Conservation (phyloP, 2,113 vertebrate species). For the Xiphophorus maculatus region DNA sequence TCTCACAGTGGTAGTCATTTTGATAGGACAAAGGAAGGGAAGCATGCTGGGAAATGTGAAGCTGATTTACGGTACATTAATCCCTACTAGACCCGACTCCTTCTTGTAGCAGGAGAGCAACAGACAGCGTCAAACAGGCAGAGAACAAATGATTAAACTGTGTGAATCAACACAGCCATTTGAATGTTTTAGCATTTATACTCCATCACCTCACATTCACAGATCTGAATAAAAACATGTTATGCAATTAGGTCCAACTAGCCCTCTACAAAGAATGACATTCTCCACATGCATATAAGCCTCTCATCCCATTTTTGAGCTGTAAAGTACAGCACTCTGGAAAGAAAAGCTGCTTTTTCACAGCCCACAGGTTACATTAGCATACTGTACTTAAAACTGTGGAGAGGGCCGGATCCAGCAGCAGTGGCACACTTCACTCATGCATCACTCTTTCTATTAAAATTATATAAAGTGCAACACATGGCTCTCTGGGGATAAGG, state of each 20-base stretch:
- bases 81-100: slow-evolving; percentile 58
- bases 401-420: slow-evolving; percentile 32
- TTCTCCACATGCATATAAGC: neutral
- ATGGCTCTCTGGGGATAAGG: neutral
- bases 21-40: neutral
- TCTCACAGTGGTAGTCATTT: neutral
- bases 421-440: slow-evolving; percentile 39
- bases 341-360: slow-evolving; percentile 17
- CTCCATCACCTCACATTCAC: neutral
- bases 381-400: slow-evolving; percentile 41
- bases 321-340: neutral
- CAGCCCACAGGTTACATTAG: slow-evolving; percentile 44
- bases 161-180: neutral
- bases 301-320: neutral
- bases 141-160: neutral
- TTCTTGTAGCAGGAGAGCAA: slow-evolving; percentile 53
- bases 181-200: neutral
- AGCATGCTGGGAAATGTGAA: slow-evolving; percentile 29
- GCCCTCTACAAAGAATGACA: neutral
- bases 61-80: slow-evolving; percentile 68
- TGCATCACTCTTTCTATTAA: slow-evolving; percentile 36
- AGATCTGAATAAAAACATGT: neutral
- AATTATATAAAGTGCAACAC: slow-evolving; percentile 58
- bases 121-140: slow-evolving; percentile 23
- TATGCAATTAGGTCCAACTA: neutral